These are phyloP conservation scores for Drosophila melanosoma DNA, from an alignment of 2,888 invertebrate species.

Conservation along the genomic window DNA sequence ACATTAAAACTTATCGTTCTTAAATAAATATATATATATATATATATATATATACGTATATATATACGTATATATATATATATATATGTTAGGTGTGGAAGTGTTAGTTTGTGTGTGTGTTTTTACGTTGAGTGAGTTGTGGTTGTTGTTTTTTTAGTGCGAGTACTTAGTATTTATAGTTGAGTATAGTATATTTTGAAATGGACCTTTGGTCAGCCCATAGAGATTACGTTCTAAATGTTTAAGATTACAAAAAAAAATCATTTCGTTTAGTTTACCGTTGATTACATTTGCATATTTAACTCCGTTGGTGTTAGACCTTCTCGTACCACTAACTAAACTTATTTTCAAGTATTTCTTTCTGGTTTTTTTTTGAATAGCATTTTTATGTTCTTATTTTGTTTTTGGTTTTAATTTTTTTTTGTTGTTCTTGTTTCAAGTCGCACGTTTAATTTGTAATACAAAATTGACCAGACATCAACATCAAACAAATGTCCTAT, in stretches of 20 bases:
- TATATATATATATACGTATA: conserved; percentile 9
- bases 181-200: conserved; percentile 38
- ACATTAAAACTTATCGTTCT: conserved; percentile 73
- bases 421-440: conserved; percentile 6
- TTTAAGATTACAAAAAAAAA: conserved; percentile 49
- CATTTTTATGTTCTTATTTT: background rate
- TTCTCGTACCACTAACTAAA: conserved; percentile 55
- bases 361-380: background rate
- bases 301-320: conserved; percentile 62
- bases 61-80: conserved; percentile 7
- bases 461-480: conserved; percentile 74
- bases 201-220: conserved; percentile 28
- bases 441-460: conserved; percentile 26
- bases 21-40: conserved; percentile 24
- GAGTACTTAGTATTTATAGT: conserved; percentile 46
- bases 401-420: background rate
- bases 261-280: conserved; percentile 38
- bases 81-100: conserved; percentile 39
- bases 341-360: conserved; percentile 32
- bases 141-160: conserved; percentile 13
- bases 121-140: conserved; percentile 4
- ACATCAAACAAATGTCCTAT: conserved; percentile 69
- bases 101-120: conserved; percentile 36
- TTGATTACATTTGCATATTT: conserved; percentile 64
- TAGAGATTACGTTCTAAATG: conserved; percentile 41